Conservation (phyloP, 1,140 invertebrate species). For the Drosophila watanabei region DNA sequence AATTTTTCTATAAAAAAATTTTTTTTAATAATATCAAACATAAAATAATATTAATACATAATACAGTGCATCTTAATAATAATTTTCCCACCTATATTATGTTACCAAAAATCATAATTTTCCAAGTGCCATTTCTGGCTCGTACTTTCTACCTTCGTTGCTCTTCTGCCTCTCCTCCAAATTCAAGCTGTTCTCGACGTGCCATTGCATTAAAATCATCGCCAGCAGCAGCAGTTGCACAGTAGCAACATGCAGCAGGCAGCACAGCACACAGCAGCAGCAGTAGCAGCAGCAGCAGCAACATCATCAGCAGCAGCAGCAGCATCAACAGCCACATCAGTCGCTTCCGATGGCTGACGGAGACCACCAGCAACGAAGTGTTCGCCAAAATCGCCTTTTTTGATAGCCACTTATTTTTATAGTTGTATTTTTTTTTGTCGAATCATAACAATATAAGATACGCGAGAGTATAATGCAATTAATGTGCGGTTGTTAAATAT, state of each 20-base stretch:
- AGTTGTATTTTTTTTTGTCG: slow-evolving; percentile 10
- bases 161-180: neutral
- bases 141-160: slow-evolving; percentile 8
- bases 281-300: slow-evolving; percentile 40
- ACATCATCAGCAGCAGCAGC: slow-evolving; percentile 46
- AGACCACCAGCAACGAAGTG: slow-evolving; percentile 46
- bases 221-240: slow-evolving; percentile 17
- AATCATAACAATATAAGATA: slow-evolving; percentile 20
- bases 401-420: slow-evolving; percentile 43
- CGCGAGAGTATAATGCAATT: slow-evolving; percentile 22
- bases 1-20: neutral
- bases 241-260: slow-evolving; percentile 25
- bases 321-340: slow-evolving; percentile 57
- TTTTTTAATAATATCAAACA: too few species aligned
- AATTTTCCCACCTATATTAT: neutral
- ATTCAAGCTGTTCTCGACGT: slow-evolving; percentile 24
- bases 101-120: neutral
- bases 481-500: slow-evolving; percentile 25
- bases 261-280: slow-evolving; percentile 19
- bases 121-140: neutral
- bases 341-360: slow-evolving; percentile 62
- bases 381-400: slow-evolving; percentile 49
- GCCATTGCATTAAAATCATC: slow-evolving; percentile 56
- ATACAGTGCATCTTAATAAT: too few species aligned
- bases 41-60: too few species aligned